These are phyloP conservation scores for Festucalex cinctus DNA, from an alignment of 2,113 vertebrate species.

Conservation along the genomic window DNA sequence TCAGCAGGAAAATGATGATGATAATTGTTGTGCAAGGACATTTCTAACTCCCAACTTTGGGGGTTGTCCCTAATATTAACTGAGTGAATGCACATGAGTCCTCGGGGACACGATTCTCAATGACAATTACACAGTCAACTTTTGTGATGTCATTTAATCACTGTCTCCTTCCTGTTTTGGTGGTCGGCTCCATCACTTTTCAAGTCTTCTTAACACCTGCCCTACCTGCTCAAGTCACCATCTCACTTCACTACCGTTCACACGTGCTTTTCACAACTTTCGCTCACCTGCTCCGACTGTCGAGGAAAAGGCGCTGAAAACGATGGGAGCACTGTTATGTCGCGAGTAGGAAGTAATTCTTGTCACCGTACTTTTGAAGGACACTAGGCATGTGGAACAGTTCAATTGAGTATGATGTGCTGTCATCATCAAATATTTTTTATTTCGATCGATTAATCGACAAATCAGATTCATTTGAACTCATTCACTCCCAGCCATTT, in stretches of 20 bases:
- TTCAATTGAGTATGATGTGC: no score
- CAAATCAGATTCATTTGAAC: no score
- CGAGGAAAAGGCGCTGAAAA: slow-evolving; percentile 27
- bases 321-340: slow-evolving; percentile 12
- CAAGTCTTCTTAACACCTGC: slow-evolving; percentile 38
- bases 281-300: slow-evolving; percentile 12
- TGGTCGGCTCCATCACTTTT: slow-evolving; percentile 32
- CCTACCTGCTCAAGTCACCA: slow-evolving; percentile 27
- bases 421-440: no score
- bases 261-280: slow-evolving; percentile 28
- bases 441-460: no score
- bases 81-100: slow-evolving; percentile 55
- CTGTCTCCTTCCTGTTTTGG: slow-evolving; percentile 54
- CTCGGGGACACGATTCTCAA: slow-evolving; percentile 59
- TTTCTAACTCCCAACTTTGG: slow-evolving; percentile 65
- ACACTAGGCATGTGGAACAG: slow-evolving; percentile 11
- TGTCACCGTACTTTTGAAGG: slow-evolving; percentile 39
- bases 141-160: slow-evolving; percentile 76
- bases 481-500: no score
- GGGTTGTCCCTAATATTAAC: slow-evolving; percentile 51
- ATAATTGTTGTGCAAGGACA: slow-evolving; percentile 74
- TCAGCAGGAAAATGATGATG: slow-evolving; percentile 64
- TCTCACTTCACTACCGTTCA: slow-evolving; percentile 33
- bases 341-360: slow-evolving; percentile 56
- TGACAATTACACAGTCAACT: slow-evolving; percentile 76